Evolutionary conservation across 2,113 vertebrate genomes (phyloP), one percentile per base, ranked within the genome.

Genomic region (Odobenus rosmarus): DNA sequence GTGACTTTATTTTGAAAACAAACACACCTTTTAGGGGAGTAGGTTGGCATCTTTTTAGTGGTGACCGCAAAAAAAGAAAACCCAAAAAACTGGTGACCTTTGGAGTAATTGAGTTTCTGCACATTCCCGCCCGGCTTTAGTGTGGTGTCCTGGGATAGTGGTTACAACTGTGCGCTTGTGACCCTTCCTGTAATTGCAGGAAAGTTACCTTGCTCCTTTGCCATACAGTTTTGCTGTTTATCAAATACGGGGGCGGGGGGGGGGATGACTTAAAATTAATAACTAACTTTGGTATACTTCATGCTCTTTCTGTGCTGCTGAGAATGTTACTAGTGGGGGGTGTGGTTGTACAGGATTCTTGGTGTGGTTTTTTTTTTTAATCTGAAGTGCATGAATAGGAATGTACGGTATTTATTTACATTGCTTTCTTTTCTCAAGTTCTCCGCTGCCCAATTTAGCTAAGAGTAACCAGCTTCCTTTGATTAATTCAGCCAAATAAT

Each of bases 291-390:
- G 59, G 14, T 86, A 4, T 77, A 71, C 39, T 83, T 81, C 46
- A 64, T 7, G 98, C 99, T 99, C 5, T 83, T 55, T 96, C 24
- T 87, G 53, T 0, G 2, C 18, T 74, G 14, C 64, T 64, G 99
- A 98, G 99, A 99, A 98, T 99, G 99, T 98, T 62, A 31, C 36
- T 64, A 46, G 59, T 67, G 61, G 49, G 74, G 76, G 51, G 19
- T 71, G 74, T 77, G 42, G 74, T 87, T 84, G 18, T 51, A 21
- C 46, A 28, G 55, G 26, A 28, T 55, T 51, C 4, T 33, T 19
- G 15, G 11, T 11, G 19, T 1, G 4, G 24, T 87, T 23, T 3
- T 18, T 46, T 64, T 67, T 72, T 51, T 21, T 0, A 71, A 39
- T 93, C 42, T 84, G 15, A 93, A 74, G 36, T 57, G 39, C 26